phyloP scores from a whole-genome alignment of 2,113 vertebrate genomes.

The Dendropsophus ebraccatus region DNA sequence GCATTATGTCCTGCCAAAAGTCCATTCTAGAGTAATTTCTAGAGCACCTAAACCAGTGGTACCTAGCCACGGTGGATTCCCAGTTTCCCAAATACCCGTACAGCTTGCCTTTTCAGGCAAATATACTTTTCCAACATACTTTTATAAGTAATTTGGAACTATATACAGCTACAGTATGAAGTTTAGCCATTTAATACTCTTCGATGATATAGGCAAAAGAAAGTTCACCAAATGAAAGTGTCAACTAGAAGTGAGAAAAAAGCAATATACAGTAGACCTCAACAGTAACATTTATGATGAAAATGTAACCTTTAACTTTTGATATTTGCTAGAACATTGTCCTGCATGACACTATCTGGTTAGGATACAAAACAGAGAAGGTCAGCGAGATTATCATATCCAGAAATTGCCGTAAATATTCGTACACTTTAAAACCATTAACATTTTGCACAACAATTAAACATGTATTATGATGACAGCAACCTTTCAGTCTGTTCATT shows the following conservation, averaged over 20 bases:
- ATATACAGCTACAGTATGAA: neutral
- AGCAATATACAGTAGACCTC: neutral
- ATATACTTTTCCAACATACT: neutral
- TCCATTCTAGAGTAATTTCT: too few species aligned
- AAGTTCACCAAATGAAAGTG: neutral
- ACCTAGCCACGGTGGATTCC: neutral
- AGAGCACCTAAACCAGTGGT: too few species aligned
- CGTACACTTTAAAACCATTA: conserved; percentile 5
- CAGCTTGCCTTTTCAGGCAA: too few species aligned
- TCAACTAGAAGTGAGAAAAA: neutral
- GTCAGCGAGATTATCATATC: conserved; percentile 17
- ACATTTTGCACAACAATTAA: conserved; percentile 25
- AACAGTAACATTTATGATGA: neutral
- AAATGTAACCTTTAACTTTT: conserved; percentile 9
- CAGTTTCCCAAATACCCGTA: neutral
- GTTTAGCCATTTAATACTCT: neutral
- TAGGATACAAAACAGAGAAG: conserved; percentile 11
- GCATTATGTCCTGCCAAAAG: too few species aligned
- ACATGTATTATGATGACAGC: conserved; percentile 23
- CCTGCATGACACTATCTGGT: conserved; percentile 8
- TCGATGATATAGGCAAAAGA: neutral
- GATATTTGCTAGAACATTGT: conserved; percentile 10
- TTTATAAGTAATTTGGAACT: neutral
- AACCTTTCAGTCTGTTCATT: conserved; percentile 12
- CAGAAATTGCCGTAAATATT: conserved; percentile 23